phyloP scores from a whole-genome alignment of 2,797 vertebrate genomes.

The Hipposideros larvatus region DNA sequence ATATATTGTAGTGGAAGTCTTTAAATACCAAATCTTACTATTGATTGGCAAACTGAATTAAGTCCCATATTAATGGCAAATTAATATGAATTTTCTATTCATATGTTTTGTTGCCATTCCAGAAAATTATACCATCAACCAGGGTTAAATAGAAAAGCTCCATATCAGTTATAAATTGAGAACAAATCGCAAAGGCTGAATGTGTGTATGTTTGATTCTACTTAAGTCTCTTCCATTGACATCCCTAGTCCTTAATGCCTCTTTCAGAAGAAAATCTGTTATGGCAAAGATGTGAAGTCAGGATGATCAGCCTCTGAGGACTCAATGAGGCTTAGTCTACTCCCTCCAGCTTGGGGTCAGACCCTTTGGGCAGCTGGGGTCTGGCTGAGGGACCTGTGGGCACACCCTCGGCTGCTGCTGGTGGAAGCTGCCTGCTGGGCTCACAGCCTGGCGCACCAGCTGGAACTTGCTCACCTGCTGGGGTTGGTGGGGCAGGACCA shows the following conservation, averaged over 20 bases:
- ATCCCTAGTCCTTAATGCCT: slow-evolving; percentile 50
- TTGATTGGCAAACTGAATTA: slow-evolving; percentile 65
- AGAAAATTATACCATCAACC: slow-evolving; percentile 74
- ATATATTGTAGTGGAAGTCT: not conserved
- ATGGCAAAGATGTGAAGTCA: slow-evolving; percentile 15
- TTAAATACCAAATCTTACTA: slow-evolving; percentile 66
- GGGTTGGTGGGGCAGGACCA: fast-evolving
- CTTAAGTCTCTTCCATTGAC: slow-evolving; percentile 24
- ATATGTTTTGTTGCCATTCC: slow-evolving; percentile 75
- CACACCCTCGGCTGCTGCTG: slow-evolving; percentile 12
- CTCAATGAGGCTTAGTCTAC: slow-evolving; percentile 77
- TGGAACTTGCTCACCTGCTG: not conserved
- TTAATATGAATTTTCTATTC: slow-evolving; percentile 68
- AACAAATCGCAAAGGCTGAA: slow-evolving; percentile 61
- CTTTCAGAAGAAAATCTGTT: slow-evolving; percentile 25
- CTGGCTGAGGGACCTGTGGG: not conserved
- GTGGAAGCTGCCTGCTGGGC: not conserved
- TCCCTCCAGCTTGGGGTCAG: slow-evolving; percentile 83
- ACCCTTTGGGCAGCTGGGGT: not conserved
- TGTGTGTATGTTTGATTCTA: slow-evolving; percentile 12
- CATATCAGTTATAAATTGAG: slow-evolving; percentile 55
- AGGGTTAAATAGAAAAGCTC: slow-evolving; percentile 75
- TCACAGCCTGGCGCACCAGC: not conserved
- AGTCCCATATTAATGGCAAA: slow-evolving; percentile 34
- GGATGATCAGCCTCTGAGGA: slow-evolving; percentile 36